phyloP scores from a whole-genome alignment of 1,140 invertebrate species.

The Hesperophylax magnus region DNA sequence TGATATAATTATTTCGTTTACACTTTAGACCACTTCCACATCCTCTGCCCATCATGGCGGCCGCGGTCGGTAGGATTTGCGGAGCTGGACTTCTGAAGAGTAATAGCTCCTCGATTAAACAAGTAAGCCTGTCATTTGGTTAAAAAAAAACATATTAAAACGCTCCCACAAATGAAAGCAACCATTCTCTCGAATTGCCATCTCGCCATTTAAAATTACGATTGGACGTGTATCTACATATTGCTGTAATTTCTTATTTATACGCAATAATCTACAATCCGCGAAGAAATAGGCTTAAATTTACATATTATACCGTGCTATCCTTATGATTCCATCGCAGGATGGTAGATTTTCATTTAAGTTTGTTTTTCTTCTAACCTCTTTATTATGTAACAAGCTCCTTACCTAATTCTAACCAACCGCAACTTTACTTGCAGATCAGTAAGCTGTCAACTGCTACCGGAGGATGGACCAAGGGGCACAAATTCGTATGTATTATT shows the following conservation, averaged over 20 bases:
- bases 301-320: not conserved
- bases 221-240: not conserved
- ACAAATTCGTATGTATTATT: conserved; percentile 79
- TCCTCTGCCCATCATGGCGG: conserved; percentile 80
- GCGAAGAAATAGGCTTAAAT: not conserved
- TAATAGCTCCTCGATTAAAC: conserved; percentile 47
- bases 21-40: conserved; percentile 32
- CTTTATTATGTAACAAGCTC: conserved; percentile 52
- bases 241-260: not conserved
- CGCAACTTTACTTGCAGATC: conserved; percentile 69
- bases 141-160: not conserved
- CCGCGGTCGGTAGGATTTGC: conserved; percentile 84
- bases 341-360: not conserved
- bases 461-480: conserved; percentile 80
- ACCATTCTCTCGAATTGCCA: not conserved
- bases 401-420: conserved; percentile 52
- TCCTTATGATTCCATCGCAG: not conserved
- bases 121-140: conserved; percentile 21
- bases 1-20: conserved; percentile 25
- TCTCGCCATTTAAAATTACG: not conserved
- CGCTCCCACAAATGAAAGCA: too few species aligned
- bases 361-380: conserved; percentile 29
- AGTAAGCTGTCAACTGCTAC: conserved; percentile 77
- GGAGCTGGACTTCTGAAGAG: conserved; percentile 80
- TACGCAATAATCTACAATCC: not conserved